phyloP scores from a whole-genome alignment of 2,797 vertebrate genomes.

The Sebastes iracundus region DNA sequence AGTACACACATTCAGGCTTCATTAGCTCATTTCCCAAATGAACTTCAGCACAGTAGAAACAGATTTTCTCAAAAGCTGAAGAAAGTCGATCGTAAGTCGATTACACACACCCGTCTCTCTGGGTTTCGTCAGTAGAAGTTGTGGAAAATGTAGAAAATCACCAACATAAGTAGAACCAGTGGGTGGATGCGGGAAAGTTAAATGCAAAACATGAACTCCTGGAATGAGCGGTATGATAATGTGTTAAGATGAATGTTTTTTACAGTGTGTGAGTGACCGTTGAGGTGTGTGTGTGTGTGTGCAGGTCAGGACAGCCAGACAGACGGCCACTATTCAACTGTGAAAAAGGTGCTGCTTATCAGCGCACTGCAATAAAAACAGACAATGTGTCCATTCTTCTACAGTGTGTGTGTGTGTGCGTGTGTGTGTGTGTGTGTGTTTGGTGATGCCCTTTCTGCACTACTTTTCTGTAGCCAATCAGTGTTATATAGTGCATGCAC shows the following conservation, averaged over 20 bases:
- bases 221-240: conserved; percentile 2
- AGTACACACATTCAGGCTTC: conserved; percentile 5
- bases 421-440: neutral
- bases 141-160: conserved; percentile 1
- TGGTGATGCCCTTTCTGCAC: neutral
- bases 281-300: neutral
- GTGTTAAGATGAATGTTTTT: neutral
- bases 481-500: neutral
- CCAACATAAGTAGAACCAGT: neutral
- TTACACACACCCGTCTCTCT: conserved; percentile 29
- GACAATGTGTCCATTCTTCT: conserved; percentile 70
- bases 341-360: conserved; percentile 72
- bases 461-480: neutral
- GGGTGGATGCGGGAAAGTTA: neutral
- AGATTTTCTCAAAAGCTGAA: conserved; percentile 15
- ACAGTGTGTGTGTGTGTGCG: neutral
- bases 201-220: conserved; percentile 3
- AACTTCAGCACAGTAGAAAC: conserved; percentile 30
- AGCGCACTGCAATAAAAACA: conserved; percentile 66
- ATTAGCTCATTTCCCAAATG: conserved; percentile 45
- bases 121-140: conserved; percentile 30
- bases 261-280: neutral
- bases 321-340: conserved; percentile 55
- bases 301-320: conserved; percentile 31
- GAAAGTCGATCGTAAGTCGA: neutral